A percentile compares a stretch with the other conserved stretches of the same genome.
phyloP scores from a whole-genome alignment of 2,888 invertebrate genomes.

The Vesta saturnalis region DNA sequence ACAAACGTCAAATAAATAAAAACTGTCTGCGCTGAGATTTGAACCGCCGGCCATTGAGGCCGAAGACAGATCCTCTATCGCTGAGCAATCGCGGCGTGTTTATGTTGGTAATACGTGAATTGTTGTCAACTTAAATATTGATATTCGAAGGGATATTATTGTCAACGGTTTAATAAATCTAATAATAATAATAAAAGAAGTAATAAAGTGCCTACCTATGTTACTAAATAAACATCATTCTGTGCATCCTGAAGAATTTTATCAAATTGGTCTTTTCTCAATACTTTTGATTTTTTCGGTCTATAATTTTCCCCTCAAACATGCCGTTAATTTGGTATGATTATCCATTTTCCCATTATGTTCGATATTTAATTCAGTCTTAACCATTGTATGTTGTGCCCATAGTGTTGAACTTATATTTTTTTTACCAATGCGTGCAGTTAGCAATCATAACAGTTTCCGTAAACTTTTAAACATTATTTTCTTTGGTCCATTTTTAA shows the following conservation, averaged over 20 bases:
- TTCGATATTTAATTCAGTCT: neutral
- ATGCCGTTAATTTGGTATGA: neutral
- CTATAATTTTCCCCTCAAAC: neutral
- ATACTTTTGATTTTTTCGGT: neutral
- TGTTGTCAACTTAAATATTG: too few species aligned
- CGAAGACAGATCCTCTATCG: too few species aligned
- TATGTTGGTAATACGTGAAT: too few species aligned
- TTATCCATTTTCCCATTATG: neutral
- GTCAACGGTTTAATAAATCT: too few species aligned
- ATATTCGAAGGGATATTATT: too few species aligned
- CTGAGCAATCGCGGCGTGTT: too few species aligned
- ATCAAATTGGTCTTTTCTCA: neutral
- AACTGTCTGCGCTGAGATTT: too few species aligned
- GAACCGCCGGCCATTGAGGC: too few species aligned
- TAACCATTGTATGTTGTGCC: constrained; percentile 1
- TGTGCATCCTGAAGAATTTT: neutral
- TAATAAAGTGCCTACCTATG: too few species aligned
- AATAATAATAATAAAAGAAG: too few species aligned
- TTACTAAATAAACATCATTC: neutral
- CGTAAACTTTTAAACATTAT: neutral
- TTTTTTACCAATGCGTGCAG: neutral
- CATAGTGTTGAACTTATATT: neutral
- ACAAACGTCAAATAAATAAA: too few species aligned
- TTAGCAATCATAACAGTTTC: too few species aligned
- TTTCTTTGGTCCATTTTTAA: neutral